phyloP scores from a whole-genome alignment of 2,888 invertebrate species.

The Pandemis heparana region DNA sequence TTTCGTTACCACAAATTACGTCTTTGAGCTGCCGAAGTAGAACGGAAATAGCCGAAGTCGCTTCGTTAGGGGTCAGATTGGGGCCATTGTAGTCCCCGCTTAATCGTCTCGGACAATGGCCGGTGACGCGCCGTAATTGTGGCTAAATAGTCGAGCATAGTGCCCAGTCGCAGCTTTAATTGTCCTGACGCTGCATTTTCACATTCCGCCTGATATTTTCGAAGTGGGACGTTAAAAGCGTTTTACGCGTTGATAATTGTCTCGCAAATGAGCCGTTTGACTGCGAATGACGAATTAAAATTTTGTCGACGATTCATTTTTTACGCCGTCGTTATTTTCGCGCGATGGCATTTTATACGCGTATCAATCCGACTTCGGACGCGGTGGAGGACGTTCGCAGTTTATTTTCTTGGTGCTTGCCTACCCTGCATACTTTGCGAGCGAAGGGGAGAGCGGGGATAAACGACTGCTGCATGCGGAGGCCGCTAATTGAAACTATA shows the following conservation, averaged over 20 bases:
- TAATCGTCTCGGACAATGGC: constrained; percentile 81
- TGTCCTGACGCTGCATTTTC: constrained; percentile 44
- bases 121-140: constrained; percentile 79
- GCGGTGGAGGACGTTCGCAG: constrained; percentile 22
- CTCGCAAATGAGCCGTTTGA: constrained; percentile 69
- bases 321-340: constrained; percentile 70
- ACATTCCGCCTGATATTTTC: constrained; percentile 55
- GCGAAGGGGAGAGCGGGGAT: constrained; percentile 51
- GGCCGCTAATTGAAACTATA: constrained; percentile 81
- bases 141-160: constrained; percentile 71
- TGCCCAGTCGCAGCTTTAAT: constrained; percentile 43
- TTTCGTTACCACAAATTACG: constrained; percentile 81
- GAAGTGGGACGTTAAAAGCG: constrained; percentile 66
- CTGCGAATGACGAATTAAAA: constrained; percentile 72
- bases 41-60: constrained; percentile 79
- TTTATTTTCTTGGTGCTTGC: constrained; percentile 54
- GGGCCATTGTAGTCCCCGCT: constrained; percentile 73
- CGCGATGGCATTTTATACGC: constrained; percentile 63
- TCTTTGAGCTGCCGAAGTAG: constrained; percentile 76
- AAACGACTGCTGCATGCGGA: constrained; percentile 68
- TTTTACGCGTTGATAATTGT: constrained; percentile 75
- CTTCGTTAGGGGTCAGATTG: constrained; percentile 82
- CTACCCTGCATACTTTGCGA: constrained; percentile 54
- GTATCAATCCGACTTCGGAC: constrained; percentile 25
- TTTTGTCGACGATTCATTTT: constrained; percentile 70